These are phyloP conservation scores for Buceros bicornis DNA, from an alignment of 2,797 vertebrate species.

Conservation along the genomic window DNA sequence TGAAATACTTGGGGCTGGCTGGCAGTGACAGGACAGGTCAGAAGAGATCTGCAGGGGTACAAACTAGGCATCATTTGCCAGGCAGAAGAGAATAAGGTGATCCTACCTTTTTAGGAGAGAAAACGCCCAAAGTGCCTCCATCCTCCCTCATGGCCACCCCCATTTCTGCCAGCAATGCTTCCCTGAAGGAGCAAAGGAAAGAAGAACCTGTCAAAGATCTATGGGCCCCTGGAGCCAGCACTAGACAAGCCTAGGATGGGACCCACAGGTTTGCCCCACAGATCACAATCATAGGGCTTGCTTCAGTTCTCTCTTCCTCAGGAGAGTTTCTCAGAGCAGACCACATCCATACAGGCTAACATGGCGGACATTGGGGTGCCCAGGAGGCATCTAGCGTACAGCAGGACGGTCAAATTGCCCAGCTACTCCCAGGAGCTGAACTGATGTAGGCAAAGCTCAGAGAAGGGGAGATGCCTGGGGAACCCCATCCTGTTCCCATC, in stretches of 20 bases:
- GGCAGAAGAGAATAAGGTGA: not conserved
- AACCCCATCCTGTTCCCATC: not conserved
- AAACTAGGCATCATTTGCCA: not conserved
- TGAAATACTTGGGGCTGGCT: not conserved
- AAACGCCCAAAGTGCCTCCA: slow-evolving; percentile 95
- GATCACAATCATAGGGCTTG: not conserved
- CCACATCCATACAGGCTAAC: not conserved
- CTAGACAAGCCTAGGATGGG: not conserved
- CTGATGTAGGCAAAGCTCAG: not conserved
- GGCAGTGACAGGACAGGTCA: not conserved
- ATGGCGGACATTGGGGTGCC: not conserved
- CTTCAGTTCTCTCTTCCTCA: not conserved
- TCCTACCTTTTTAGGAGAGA: slow-evolving; percentile 97
- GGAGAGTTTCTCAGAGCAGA: not conserved
- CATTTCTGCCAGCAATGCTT: slow-evolving; percentile 97
- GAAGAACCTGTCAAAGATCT: not conserved
- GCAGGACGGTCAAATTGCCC: not conserved
- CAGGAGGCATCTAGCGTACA: fast-evolving
- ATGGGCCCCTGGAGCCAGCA: not conserved
- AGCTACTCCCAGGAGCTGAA: not conserved
- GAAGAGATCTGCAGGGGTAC: not conserved
- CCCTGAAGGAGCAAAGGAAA: slow-evolving; percentile 82
- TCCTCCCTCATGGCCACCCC: slow-evolving; percentile 98
- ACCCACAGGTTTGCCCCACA: not conserved
- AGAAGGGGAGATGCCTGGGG: not conserved